Conservation (phyloP, 2,113 vertebrate genomes). For the Ceyx margarethae region DNA sequence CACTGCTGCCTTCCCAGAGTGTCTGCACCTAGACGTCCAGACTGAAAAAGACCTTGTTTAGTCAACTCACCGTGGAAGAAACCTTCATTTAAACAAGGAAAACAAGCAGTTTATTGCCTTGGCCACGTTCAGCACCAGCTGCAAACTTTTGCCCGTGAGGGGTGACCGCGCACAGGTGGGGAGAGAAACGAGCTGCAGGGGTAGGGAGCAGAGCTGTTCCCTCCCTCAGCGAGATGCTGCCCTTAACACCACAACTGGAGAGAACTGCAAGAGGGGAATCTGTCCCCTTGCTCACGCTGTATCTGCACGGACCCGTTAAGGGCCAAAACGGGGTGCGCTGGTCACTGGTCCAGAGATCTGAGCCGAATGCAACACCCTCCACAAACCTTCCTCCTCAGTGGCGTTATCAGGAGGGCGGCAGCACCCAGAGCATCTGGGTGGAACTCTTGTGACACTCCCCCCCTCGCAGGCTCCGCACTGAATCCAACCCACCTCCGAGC, state of each 20-base stretch:
- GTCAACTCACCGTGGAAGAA: neutral
- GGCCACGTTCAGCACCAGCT: no score
- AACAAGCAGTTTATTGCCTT: no score
- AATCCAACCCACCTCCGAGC: neutral
- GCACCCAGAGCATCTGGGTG: neutral
- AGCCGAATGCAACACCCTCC: rapidly evolving
- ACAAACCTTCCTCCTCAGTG: neutral
- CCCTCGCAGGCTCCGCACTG: neutral
- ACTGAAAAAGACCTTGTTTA: neutral
- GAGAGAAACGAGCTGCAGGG: neutral
- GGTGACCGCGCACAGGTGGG: neutral
- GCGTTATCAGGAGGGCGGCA: no score
- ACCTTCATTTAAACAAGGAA: neutral
- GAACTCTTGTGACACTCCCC: no score
- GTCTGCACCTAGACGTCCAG: neutral
- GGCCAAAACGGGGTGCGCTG: rapidly evolving
- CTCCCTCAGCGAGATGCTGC: rapidly evolving
- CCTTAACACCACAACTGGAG: rapidly evolving
- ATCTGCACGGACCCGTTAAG: rapidly evolving
- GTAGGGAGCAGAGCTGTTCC: neutral
- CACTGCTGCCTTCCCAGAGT: neutral
- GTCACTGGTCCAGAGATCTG: rapidly evolving
- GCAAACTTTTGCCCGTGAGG: neutral
- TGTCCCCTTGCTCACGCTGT: rapidly evolving
- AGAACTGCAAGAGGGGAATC: neutral